A percentile compares a stretch with the other conserved stretches of the same genome.
phyloP scores from a whole-genome alignment of 2,888 invertebrate genomes.

The Harpalus rubripes region DNA sequence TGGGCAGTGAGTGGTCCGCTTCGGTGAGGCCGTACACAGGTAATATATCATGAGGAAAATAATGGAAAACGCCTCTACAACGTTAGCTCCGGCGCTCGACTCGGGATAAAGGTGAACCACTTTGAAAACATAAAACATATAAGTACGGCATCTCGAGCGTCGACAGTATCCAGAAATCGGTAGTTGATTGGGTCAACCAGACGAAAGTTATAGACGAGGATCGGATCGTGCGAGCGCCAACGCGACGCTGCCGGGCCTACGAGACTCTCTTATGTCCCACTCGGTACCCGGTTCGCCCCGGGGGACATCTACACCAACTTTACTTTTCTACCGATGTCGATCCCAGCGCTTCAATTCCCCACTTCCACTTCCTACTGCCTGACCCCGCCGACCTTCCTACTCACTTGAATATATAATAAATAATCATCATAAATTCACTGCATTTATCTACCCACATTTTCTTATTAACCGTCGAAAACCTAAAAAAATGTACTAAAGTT shows the following conservation, averaged over 20 bases:
- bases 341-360: constrained; percentile 24
- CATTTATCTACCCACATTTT: constrained; percentile 5
- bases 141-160: constrained; percentile 72
- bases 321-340: constrained; percentile 53
- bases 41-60: constrained; percentile 46
- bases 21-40: constrained; percentile 32
- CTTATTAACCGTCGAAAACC: background rate
- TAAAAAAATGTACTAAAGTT: too few relatives aligned
- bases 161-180: constrained; percentile 74
- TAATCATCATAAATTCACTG: constrained; percentile 36
- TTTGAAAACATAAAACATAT: constrained; percentile 72
- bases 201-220: constrained; percentile 69
- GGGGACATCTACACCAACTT: constrained; percentile 67
- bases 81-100: constrained; percentile 18
- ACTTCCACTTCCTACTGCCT: background rate
- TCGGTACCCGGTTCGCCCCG: constrained; percentile 59
- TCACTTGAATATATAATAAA: constrained; percentile 45
- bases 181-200: constrained; percentile 75
- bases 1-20: constrained; percentile 2
- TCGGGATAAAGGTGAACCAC: constrained; percentile 47
- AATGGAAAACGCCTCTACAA: constrained; percentile 42
- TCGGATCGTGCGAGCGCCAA: constrained; percentile 35
- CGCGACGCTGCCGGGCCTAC: constrained; percentile 15
- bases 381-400: background rate
- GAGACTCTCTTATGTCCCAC: constrained; percentile 27